Conservation (phyloP, 2,797 vertebrate genomes). For the Lerista edwardsae region DNA sequence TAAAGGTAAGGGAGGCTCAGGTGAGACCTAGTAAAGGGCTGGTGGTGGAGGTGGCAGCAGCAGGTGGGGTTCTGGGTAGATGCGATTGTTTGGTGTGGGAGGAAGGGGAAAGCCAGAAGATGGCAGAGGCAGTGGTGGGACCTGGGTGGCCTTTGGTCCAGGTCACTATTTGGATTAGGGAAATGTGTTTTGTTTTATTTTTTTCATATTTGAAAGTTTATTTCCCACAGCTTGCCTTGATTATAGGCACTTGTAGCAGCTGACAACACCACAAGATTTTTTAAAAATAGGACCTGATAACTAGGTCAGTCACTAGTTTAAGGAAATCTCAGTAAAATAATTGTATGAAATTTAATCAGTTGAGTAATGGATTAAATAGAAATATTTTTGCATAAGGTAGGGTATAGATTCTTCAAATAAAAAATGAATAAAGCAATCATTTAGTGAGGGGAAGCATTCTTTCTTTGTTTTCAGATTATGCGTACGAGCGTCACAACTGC, state of each 20-base stretch:
- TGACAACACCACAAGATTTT: background rate
- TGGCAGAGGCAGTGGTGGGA: background rate
- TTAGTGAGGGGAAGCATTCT: background rate
- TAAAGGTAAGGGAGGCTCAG: constrained; percentile 32
- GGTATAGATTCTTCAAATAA: too few relatives aligned
- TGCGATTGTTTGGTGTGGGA: background rate
- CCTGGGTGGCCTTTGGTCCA: too few relatives aligned
- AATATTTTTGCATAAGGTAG: background rate
- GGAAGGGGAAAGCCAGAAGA: background rate
- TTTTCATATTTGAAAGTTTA: background rate
- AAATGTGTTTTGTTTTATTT: background rate
- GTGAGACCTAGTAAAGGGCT: background rate
- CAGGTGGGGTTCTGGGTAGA: too few relatives aligned
- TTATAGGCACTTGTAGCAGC: background rate
- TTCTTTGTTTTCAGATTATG: background rate
- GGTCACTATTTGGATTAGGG: background rate
- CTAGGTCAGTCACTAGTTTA: background rate
- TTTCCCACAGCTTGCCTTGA: too few relatives aligned
- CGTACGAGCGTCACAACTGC: too few relatives aligned
- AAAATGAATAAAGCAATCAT: background rate
- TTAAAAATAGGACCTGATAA: background rate
- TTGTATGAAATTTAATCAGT: background rate
- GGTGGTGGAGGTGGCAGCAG: background rate
- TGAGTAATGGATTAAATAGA: too few relatives aligned
- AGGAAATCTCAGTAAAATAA: background rate